Evolutionary conservation across 2,888 invertebrate genomes (phyloP).

Genomic region (Tiliacea aurago): DNA sequence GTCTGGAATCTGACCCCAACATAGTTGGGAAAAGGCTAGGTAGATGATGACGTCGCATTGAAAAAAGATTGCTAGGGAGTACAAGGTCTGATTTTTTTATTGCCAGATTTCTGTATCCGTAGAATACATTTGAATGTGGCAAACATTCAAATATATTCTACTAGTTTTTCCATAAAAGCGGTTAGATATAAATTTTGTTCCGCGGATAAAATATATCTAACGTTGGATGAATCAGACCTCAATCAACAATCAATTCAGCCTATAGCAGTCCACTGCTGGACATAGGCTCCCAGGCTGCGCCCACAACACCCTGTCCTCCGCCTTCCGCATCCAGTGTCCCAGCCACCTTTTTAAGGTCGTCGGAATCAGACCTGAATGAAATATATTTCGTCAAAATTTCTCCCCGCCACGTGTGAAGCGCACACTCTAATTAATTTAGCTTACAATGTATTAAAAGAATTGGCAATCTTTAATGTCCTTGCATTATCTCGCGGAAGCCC

Average conservation of each 20-base stretch:
- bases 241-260: too few species aligned
- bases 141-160: too few species aligned
- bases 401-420: background rate
- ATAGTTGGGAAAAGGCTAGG: too few species aligned
- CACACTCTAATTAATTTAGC: background rate
- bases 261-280: too few species aligned
- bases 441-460: background rate
- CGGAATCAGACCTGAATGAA: background rate
- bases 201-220: background rate
- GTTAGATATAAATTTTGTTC: background rate
- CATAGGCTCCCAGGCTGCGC: too few species aligned
- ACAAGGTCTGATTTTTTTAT: background rate
- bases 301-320: too few species aligned
- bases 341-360: too few species aligned
- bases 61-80: background rate
- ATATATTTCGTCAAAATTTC: background rate
- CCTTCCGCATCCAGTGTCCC: too few species aligned
- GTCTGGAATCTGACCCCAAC: too few species aligned
- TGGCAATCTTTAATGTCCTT: background rate
- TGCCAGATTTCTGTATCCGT: background rate
- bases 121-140: background rate
- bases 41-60: too few species aligned
- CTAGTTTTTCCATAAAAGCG: too few species aligned
- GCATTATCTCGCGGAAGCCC: too few species aligned
- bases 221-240: background rate